phyloP scores from a whole-genome alignment of 92 coral and sea anemone genomes.

The Zoanthus sociatus region DNA sequence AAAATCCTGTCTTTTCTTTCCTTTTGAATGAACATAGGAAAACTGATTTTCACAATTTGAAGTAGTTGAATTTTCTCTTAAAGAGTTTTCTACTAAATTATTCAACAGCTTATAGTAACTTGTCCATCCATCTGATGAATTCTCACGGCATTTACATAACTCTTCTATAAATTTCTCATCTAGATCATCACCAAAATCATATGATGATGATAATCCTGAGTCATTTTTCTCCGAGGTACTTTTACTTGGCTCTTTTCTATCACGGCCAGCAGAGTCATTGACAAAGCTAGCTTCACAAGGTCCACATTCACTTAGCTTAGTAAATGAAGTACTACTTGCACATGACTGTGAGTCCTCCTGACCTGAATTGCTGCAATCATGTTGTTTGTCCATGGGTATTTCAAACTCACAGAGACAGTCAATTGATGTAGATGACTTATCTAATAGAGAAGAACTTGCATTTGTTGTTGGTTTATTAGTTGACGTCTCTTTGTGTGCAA shows the following conservation, averaged over 20 bases:
- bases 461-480: neutral
- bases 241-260: neutral
- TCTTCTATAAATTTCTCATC: slow-evolving; percentile 74
- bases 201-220: neutral
- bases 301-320: neutral
- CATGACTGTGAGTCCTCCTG: neutral
- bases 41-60: slow-evolving; percentile 15
- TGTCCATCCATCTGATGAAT: slow-evolving; percentile 74
- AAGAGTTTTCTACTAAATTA: slow-evolving; percentile 19
- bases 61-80: neutral
- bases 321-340: neutral
- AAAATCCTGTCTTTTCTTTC: slow-evolving; percentile 13
- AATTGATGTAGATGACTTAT: slow-evolving; percentile 31
- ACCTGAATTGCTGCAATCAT: neutral
- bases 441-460: neutral
- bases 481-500: neutral
- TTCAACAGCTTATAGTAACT: slow-evolving; percentile 71
- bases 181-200: slow-evolving; percentile 39
- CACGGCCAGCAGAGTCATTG: neutral
- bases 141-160: slow-evolving; percentile 66
- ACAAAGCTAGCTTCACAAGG: neutral
- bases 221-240: neutral
- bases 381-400: slow-evolving; percentile 22
- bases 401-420: slow-evolving; percentile 69
- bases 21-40: slow-evolving; percentile 21